phyloP scores from a whole-genome alignment of 2,797 vertebrate genomes.

The Lithobates pipiens region DNA sequence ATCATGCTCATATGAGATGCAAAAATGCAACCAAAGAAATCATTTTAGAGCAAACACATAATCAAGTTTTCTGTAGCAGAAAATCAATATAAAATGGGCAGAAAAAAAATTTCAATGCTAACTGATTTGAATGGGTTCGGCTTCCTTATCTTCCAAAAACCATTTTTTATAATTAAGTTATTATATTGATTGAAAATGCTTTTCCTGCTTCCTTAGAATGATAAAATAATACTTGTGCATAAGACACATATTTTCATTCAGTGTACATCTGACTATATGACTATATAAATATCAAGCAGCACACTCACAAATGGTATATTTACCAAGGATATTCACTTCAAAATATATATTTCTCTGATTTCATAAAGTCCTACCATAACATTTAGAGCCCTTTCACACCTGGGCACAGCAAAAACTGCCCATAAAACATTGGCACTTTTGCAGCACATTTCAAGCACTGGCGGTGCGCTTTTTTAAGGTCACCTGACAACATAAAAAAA shows the following conservation, averaged over 20 bases:
- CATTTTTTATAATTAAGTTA: constrained; percentile 41
- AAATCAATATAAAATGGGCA: constrained; percentile 52
- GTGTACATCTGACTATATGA: too few species aligned
- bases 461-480: too few species aligned
- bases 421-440: too few species aligned
- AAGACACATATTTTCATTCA: neutral
- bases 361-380: too few species aligned
- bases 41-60: constrained; percentile 13
- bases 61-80: constrained; percentile 1
- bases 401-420: too few species aligned
- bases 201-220: constrained; percentile 33
- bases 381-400: too few species aligned
- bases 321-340: too few species aligned
- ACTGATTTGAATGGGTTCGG: constrained; percentile 43
- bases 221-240: constrained; percentile 12
- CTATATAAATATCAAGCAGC: too few species aligned
- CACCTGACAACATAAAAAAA: too few species aligned
- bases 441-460: too few species aligned
- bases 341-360: too few species aligned
- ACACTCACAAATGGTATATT: too few species aligned
- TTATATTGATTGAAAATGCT: constrained; percentile 45
- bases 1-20: neutral
- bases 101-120: constrained; percentile 53
- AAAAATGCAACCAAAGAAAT: constrained; percentile 16
- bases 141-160: constrained; percentile 48